Base-by-base conservation (phyloP, 92 coral and sea anemone species). In the Umimayanthus kanabou region DNA sequence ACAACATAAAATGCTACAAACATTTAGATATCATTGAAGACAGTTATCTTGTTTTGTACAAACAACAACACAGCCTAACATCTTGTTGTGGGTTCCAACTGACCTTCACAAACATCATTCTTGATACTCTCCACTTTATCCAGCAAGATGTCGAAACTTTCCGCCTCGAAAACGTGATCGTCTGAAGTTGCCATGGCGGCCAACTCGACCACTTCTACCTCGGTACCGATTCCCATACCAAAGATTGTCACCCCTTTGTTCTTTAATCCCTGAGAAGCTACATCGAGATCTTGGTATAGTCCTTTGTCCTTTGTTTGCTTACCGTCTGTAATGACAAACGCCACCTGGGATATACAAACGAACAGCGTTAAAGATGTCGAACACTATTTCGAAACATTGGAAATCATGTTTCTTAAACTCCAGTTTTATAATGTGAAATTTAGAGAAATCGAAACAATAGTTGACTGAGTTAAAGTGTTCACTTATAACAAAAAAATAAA, bases 261-360 rank as follows among this genome's bases (percentile, higher is more conserved):
- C 50, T 82, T 82, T 23, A 82, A 71, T 43, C 86, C 86, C 57
- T 82, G 53, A 45, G 86, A 82, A 25, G 86, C 86, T 13, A 66
- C 76, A 42, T 40, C 23, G 22, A 82, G 72, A 6, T 66, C 76
- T 9, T 71, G 49, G 39, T 9, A 82, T 16, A 33, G 37, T 33
- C 37, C 37, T 33, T 33, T 33, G 37, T 33, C 37, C 37, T 33
- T 33, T 33, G 37, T 33, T 33, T 33, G 37, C 37, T 33, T 33
- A 33, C 37, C 37, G 37, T 33, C 37, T 33, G 37, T 33, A 33
- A 33, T 33, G 37, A 33, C 37, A 33, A 33, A 33, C 37, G 37
- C 37, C 37, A 33, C 37, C 37, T 33, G 37, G 37, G 37, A 33
- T 33, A 33, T 0, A 33, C 37, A 33, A 33, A n/a, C n/a, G n/a